Evolutionary conservation across 1,140 invertebrate genomes (phyloP).

Genomic region (Pomacea maculata): DNA sequence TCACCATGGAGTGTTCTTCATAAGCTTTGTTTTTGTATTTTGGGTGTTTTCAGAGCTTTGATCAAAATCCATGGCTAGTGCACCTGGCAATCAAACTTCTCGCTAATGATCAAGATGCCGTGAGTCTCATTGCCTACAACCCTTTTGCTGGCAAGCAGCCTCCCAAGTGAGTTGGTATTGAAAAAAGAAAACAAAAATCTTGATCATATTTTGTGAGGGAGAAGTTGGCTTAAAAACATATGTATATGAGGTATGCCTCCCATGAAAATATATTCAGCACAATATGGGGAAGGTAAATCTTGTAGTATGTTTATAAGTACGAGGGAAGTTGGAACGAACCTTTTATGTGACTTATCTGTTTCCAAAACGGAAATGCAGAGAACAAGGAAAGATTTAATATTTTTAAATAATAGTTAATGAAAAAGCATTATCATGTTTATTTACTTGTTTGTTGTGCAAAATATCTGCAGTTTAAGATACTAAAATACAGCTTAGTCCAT

Average conservation of each 20-base stretch:
- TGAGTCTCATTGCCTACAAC: conserved; percentile 60
- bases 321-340: no score
- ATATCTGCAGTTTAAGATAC: neutral
- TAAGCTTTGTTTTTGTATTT: conserved; percentile 12
- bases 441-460: neutral
- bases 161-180: conserved; percentile 56
- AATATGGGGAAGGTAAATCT: no score
- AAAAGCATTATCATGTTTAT: no score
- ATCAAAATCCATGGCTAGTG: conserved; percentile 64
- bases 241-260: neutral
- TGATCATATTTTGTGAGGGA: no score
- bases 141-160: conserved; percentile 63
- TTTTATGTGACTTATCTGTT: no score
- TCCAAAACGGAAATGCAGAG: no score
- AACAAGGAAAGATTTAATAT: no score
- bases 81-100: conserved; percentile 64
- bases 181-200: no score
- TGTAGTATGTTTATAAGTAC: no score
- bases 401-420: no score
- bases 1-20: neutral
- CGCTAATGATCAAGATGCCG: conserved; percentile 59
- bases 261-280: no score
- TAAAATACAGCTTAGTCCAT: neutral
- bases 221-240: no score
- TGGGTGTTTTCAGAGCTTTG: conserved; percentile 56